Evolutionary conservation across 2,888 invertebrate genomes (phyloP).

Genomic region (Diplolepis rosae): DNA sequence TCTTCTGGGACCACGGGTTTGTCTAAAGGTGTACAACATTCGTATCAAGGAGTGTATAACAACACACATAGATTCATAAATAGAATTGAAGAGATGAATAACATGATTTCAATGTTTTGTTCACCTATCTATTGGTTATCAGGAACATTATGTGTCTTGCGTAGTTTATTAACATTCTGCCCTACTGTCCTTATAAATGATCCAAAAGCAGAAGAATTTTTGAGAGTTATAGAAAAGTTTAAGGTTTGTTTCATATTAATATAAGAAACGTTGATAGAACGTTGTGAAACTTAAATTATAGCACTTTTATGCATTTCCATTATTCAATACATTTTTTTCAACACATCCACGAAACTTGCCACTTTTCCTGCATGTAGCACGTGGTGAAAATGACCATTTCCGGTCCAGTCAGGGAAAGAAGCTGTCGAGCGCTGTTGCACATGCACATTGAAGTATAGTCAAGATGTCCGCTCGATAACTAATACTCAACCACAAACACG

Average conservation of each 20-base stretch:
- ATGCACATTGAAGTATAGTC: too few relatives aligned
- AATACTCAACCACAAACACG: too few relatives aligned
- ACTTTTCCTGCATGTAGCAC: too few relatives aligned
- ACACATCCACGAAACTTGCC: too few relatives aligned
- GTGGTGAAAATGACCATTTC: too few relatives aligned
- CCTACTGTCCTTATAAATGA: constrained; percentile 52
- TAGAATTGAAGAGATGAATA: rapidly evolving
- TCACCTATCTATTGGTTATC: constrained; percentile 64
- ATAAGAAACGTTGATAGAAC: too few relatives aligned
- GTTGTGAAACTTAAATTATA: too few relatives aligned
- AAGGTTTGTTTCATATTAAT: constrained; percentile 58
- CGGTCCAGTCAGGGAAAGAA: too few relatives aligned
- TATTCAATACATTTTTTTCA: too few relatives aligned
- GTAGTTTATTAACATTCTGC: constrained; percentile 29
- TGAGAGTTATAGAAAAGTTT: constrained; percentile 61
- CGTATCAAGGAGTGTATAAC: constrained; percentile 51
- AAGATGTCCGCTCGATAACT: too few relatives aligned
- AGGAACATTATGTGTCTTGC: constrained; percentile 51
- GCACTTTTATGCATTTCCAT: too few relatives aligned
- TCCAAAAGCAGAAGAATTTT: constrained; percentile 55
- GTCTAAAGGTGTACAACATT: constrained; percentile 62
- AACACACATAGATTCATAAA: constrained; percentile 30
- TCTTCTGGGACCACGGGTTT: constrained; percentile 67
- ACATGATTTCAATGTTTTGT: constrained; percentile 48
- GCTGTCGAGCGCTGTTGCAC: too few relatives aligned